Evolutionary conservation across 2,113 vertebrate genomes (phyloP), one percentile per base, ranked within the genome.

Genomic region (Jaculus jaculus): DNA sequence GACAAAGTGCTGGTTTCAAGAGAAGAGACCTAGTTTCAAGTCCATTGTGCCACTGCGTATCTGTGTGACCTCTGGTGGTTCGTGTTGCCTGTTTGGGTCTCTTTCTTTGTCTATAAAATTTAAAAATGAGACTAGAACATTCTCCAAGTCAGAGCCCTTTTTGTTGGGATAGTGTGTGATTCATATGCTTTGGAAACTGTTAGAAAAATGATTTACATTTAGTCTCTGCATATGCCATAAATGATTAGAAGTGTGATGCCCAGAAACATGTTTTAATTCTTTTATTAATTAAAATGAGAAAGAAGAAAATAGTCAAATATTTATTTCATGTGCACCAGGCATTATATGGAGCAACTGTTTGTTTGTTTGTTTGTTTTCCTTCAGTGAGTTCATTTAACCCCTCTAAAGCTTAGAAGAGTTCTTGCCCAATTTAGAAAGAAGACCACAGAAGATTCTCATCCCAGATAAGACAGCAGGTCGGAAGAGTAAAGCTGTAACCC

Each of bases 221-320:
- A 68, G 2, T 79, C 60, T 74, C 28, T 72, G 4, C 12, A 84
- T 37, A 15, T 82, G 37, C 7, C 54, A 3, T 73, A 73, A 28
- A 26, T 84, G 47, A 0, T 71, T 84, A 71, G 83, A 86, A 96
- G 72, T 63, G 11, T 86, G 47, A 80, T 28, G 32, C 8, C 13
- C 5, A 87, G 39, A 77, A 74, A 66, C 54, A 54, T 54, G 3
- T 81, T 89, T 91, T 65, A 86, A 95, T 88, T 9, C 0, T 2
- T 80, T 95, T 89, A 74, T 86, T 80, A 34, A 82, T 82, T 90
- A 95, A 91, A 75, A 72, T 15, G 2, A 24, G 15, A 86, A 91
- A 24, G 15, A 86, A 91, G 69, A 94, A 72, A 93, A 51, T n/a
- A 60, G 1, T 30, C 54, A 80, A 85, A 54, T 68, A 69, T 58